These are phyloP conservation scores for Mythimna lalbum DNA, from an alignment of 2,888 invertebrate genomes.

Conservation along the genomic window DNA sequence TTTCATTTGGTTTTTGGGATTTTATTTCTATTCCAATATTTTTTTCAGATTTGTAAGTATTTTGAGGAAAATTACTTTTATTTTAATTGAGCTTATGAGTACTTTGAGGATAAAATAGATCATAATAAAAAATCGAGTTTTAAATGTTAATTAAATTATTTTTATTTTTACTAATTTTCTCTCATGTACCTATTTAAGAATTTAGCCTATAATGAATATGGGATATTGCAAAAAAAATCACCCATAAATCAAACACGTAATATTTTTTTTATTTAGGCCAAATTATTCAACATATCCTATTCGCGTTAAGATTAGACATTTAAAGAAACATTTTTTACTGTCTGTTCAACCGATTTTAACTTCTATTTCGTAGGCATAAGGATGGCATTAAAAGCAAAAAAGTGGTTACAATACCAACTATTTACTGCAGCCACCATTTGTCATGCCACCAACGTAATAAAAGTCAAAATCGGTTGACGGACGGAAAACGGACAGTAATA, in stretches of 20 bases:
- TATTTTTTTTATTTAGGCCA: background rate
- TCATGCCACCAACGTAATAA: too few relatives aligned
- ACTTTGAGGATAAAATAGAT: background rate
- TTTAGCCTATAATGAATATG: background rate
- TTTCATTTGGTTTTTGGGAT: constrained; percentile 30
- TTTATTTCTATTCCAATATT: background rate
- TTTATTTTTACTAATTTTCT: background rate
- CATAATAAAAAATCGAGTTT: too few relatives aligned
- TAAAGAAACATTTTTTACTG: too few relatives aligned
- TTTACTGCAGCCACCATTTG: too few relatives aligned
- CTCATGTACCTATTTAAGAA: background rate
- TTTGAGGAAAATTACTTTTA: background rate
- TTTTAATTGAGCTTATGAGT: background rate
- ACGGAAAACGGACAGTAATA: too few relatives aligned
- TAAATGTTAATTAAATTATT: background rate
- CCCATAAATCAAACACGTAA: background rate
- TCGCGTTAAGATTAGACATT: too few relatives aligned
- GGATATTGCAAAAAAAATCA: background rate
- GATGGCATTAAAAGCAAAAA: too few relatives aligned
- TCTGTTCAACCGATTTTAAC: too few relatives aligned
- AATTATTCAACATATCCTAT: background rate
- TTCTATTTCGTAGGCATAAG: too few relatives aligned
- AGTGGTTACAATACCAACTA: too few relatives aligned
- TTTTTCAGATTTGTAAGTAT: constrained; percentile 22
- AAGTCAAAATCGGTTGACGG: too few relatives aligned